Evolutionary conservation across 2,113 vertebrate species (phyloP).

Genomic region (Sorex fumeus): DNA sequence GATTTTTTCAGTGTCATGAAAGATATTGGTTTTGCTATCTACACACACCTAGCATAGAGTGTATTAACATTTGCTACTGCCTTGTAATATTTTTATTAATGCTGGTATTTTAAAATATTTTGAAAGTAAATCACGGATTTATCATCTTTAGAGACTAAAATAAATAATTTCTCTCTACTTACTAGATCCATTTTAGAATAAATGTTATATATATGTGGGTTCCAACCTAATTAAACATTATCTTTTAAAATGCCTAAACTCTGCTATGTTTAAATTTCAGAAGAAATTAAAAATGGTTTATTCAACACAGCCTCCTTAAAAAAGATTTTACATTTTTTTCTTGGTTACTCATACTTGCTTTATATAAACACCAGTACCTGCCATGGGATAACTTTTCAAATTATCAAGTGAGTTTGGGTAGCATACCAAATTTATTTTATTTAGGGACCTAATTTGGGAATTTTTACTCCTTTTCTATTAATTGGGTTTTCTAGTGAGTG

Average conservation of each 20-base stretch:
- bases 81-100: slow-evolving; percentile 55
- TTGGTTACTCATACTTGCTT: not conserved
- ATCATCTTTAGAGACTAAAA: slow-evolving; percentile 28
- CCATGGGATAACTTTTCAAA: slow-evolving; percentile 11
- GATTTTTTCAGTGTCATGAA: slow-evolving; percentile 14
- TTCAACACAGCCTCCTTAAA: not conserved
- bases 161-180: not conserved
- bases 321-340: not conserved
- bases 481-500: not conserved
- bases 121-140: slow-evolving; percentile 27
- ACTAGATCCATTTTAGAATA: slow-evolving; percentile 48
- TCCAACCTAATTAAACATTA: not conserved
- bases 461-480: slow-evolving; percentile 13
- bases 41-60: slow-evolving; percentile 27
- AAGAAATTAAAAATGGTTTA: not conserved
- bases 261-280: slow-evolving; percentile 27
- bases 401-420: not conserved
- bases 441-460: not conserved
- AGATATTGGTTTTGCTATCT: too few relatives aligned
- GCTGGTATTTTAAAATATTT: slow-evolving; percentile 31
- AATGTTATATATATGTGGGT: not conserved
- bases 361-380: not conserved
- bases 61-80: slow-evolving; percentile 35
- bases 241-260: slow-evolving; percentile 44
- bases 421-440: not conserved